phyloP scores from a whole-genome alignment of 2,797 vertebrate species.

The Ceryle rudis region DNA sequence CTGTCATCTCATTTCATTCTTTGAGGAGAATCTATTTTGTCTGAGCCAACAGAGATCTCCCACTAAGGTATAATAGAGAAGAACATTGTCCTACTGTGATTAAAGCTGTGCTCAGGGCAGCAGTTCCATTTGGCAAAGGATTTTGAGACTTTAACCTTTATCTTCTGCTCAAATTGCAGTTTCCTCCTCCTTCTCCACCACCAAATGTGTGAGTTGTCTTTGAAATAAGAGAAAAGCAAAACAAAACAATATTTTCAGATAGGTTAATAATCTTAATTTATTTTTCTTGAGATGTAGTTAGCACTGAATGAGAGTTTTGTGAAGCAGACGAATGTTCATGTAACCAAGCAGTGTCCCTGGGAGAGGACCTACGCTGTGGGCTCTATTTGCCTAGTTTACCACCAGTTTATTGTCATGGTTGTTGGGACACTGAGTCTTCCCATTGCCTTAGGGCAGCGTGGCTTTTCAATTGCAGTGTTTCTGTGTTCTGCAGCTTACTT shows the following conservation, averaged over 20 bases:
- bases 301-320: background rate
- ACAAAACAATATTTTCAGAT: background rate
- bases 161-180: background rate
- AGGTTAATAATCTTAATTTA: background rate
- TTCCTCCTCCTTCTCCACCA: background rate
- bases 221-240: slow-evolving; percentile 37
- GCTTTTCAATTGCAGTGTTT: background rate
- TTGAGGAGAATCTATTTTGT: slow-evolving; percentile 69
- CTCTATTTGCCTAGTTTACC: background rate
- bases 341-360: background rate
- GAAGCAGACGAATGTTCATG: rapidly evolving
- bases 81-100: slow-evolving; percentile 46
- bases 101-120: slow-evolving; percentile 33
- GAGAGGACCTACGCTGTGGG: background rate
- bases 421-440: background rate
- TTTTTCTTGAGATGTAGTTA: background rate
- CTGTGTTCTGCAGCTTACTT: background rate
- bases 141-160: slow-evolving; percentile 41
- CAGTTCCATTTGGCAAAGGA: slow-evolving; percentile 41
- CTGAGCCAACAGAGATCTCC: slow-evolving; percentile 58
- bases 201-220: background rate
- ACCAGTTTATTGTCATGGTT: background rate
- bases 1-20: slow-evolving; percentile 72
- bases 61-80: slow-evolving; percentile 54
- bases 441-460: background rate